A percentile compares a stretch with the other conserved stretches of the same genome.
phyloP scores from a whole-genome alignment of 1,140 invertebrate species.

The Drosophila lini region DNA sequence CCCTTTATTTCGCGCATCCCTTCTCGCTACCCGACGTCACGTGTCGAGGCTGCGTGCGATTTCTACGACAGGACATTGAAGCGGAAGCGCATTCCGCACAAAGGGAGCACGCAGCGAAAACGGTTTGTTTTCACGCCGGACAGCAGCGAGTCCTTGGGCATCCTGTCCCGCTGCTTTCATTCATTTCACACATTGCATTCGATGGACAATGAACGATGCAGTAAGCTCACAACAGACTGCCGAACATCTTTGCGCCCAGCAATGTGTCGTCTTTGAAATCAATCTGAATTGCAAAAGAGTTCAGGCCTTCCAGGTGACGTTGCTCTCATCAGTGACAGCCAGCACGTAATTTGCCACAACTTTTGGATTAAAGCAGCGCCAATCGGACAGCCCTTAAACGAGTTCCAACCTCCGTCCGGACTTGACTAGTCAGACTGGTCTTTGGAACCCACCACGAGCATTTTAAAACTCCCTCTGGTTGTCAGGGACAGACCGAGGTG shows the following conservation, averaged over 20 bases:
- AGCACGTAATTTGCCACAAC: conserved; percentile 3
- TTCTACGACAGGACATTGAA: conserved; percentile 63
- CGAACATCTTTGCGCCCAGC: conserved; percentile 24
- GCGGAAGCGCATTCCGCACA: conserved; percentile 31
- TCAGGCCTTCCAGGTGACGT: background rate
- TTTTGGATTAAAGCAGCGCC: conserved; percentile 34
- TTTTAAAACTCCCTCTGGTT: conserved; percentile 49
- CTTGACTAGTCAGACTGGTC: background rate
- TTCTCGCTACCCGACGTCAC: conserved; percentile 45
- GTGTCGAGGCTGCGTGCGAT: conserved; percentile 73
- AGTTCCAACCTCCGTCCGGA: background rate
- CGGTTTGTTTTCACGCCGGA: conserved; percentile 19
- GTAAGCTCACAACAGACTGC: conserved; percentile 49
- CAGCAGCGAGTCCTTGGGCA: background rate
- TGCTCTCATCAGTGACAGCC: background rate
- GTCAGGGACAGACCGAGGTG: conserved; percentile 44
- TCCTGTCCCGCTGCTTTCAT: conserved; percentile 29
- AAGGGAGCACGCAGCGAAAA: conserved; percentile 17
- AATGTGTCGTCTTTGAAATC: conserved; percentile 57
- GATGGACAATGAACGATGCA: conserved; percentile 58
- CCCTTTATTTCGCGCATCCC: conserved; percentile 2
- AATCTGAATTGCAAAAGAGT: conserved; percentile 65
- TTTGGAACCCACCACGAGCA: conserved; percentile 1
- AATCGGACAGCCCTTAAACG: conserved; percentile 30
- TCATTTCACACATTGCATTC: conserved; percentile 57